A percentile compares a stretch with the other conserved stretches of the same genome.
These are phyloP conservation scores for Drosophila peninsularis DNA, from an alignment of 2,888 invertebrate genomes.

Conservation along the genomic window DNA sequence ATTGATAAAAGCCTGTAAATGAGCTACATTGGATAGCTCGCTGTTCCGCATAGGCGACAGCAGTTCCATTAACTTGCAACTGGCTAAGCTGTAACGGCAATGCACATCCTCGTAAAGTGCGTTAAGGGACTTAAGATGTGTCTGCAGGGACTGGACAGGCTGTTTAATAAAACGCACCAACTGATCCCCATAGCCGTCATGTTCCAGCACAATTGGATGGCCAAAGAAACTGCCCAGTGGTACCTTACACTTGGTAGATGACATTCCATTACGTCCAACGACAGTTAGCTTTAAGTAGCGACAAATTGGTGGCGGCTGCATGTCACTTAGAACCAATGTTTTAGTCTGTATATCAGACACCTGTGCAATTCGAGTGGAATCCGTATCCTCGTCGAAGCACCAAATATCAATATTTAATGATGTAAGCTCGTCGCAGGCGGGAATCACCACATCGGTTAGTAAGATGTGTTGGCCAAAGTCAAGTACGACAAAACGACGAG, in stretches of 20 bases:
- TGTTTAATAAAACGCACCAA: constrained; percentile 79
- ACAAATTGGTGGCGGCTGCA: constrained; percentile 95
- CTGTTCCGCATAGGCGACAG: constrained; percentile 91
- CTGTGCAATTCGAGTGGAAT: constrained; percentile 92
- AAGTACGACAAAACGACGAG: constrained; percentile 94
- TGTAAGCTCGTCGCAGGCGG: constrained; percentile 92
- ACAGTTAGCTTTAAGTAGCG: constrained; percentile 96
- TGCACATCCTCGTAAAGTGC: constrained; percentile 92
- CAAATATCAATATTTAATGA: constrained; percentile 96
- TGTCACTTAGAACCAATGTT: constrained; percentile 93
- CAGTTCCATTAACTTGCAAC: constrained; percentile 92
- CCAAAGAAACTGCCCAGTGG: constrained; percentile 97
- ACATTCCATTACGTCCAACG: constrained; percentile 96
- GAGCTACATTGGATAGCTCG: constrained; percentile 92
- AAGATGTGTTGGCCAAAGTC: constrained; percentile 95
- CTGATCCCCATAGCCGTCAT: constrained; percentile 85
- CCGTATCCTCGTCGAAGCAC: constrained; percentile 93
- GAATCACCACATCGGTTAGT: constrained; percentile 93
- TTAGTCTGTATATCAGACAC: constrained; percentile 94
- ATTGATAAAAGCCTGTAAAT: constrained; percentile 93
- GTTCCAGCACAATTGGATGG: constrained; percentile 91
- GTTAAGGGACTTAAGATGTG: constrained; percentile 88
- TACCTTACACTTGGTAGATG: constrained; percentile 94
- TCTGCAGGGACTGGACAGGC: constrained; percentile 79
- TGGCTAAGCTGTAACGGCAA: constrained; percentile 92